A percentile compares a stretch with the other conserved stretches of the same genome.
phyloP scores from a whole-genome alignment of 2,888 invertebrate genomes.

The Lasioglossum marginatum region DNA sequence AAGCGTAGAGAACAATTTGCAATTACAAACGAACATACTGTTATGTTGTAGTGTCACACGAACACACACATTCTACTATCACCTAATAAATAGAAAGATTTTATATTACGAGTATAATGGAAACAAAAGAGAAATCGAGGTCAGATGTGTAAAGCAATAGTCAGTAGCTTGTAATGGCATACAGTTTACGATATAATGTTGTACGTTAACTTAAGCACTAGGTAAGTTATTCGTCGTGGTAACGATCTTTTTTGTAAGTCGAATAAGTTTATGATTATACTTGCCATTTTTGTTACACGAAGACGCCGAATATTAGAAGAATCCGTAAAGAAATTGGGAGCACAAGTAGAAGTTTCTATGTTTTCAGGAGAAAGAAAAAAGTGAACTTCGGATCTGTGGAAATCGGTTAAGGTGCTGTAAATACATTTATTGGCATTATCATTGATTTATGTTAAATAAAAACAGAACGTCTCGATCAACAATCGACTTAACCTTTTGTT shows the following conservation, averaged over 20 bases:
- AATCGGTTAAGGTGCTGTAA: slow-evolving; percentile 64
- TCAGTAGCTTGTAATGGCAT: slow-evolving; percentile 61
- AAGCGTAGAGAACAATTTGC: neutral
- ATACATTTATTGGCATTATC: slow-evolving; percentile 72
- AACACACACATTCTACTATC: neutral
- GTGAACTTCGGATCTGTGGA: slow-evolving; percentile 32
- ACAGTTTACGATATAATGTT: slow-evolving; percentile 44
- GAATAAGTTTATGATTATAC: slow-evolving; percentile 46
- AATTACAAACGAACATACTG: neutral
- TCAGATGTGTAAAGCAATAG: slow-evolving; percentile 58
- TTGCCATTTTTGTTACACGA: slow-evolving; percentile 13
- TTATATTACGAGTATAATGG: neutral
- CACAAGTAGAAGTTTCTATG: neutral
- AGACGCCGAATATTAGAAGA: neutral
- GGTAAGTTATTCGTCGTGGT: slow-evolving; percentile 44
- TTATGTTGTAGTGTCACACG: neutral
- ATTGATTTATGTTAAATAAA: slow-evolving; percentile 70
- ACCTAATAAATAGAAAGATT: neutral
- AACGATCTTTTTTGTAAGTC: slow-evolving; percentile 20
- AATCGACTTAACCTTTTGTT: slow-evolving; percentile 44
- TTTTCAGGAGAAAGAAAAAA: neutral
- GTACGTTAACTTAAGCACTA: slow-evolving; percentile 37
- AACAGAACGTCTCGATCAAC: slow-evolving; percentile 64
- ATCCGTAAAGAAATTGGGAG: neutral
- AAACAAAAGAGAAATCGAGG: slow-evolving; percentile 16